These are phyloP conservation scores for Jordanella pulchra DNA, from an alignment of 2,797 vertebrate genomes.

Conservation along the genomic window DNA sequence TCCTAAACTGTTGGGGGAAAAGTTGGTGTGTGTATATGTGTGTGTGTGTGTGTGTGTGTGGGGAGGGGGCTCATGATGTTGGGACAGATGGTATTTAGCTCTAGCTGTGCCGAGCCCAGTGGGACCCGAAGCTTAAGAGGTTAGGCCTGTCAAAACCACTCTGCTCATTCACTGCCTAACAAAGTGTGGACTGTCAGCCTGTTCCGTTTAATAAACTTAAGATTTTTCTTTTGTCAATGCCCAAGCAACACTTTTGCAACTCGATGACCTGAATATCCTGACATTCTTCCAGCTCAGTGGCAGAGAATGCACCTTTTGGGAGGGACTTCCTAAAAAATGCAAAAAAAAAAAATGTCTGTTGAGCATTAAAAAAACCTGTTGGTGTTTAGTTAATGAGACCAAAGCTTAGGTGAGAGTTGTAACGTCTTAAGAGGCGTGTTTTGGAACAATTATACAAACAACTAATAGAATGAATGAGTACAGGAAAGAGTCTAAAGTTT, in stretches of 20 bases:
- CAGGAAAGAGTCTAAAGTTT: not conserved
- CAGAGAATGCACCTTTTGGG: constrained; percentile 55
- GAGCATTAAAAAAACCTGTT: constrained; percentile 12
- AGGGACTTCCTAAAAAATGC: constrained; percentile 39
- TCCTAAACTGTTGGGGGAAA: constrained; percentile 65
- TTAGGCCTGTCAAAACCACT: constrained; percentile 98
- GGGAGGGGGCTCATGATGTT: constrained; percentile 80
- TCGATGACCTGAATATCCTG: constrained; percentile 75
- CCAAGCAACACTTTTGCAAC: constrained; percentile 73
- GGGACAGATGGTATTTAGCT: constrained; percentile 98
- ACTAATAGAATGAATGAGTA: not conserved
- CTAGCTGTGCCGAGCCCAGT: constrained; percentile 95
- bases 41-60: not conserved
- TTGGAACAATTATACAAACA: not conserved
- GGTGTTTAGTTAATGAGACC: constrained; percentile 34
- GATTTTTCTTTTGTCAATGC: constrained; percentile 79
- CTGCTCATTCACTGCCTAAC: constrained; percentile 95
- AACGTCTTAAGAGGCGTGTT: not conserved
- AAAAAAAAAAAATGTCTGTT: constrained; percentile 33
- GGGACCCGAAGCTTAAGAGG: constrained; percentile 94
- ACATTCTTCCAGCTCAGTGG: constrained; percentile 53
- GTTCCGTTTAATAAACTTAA: constrained; percentile 90
- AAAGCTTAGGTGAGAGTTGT: constrained; percentile 13
- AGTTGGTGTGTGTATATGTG: constrained; percentile 20
- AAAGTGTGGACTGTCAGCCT: constrained; percentile 89